Evolutionary conservation across 2,888 invertebrate species (phyloP).

Genomic region (Pseudeuparius sepicola): DNA sequence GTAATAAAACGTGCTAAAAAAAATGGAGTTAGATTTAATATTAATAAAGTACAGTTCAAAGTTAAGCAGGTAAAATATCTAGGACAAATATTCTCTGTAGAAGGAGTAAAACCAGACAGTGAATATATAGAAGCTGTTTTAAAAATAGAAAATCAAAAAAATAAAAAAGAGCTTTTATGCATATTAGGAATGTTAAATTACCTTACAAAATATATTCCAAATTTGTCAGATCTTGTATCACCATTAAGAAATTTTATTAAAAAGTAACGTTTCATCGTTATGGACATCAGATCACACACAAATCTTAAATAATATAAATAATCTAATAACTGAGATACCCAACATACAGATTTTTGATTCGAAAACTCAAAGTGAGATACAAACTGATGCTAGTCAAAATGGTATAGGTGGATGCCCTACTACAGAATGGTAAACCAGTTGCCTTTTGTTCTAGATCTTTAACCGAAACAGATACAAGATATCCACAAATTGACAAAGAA

Average conservation of each 20-base stretch:
- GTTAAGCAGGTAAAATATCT: slow-evolving; percentile 25
- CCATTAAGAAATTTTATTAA: slow-evolving; percentile 23
- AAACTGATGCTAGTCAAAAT: slow-evolving; percentile 21
- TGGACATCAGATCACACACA: slow-evolving; percentile 21
- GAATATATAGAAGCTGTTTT: slow-evolving; percentile 19
- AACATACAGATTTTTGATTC: slow-evolving; percentile 21
- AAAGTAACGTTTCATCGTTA: slow-evolving; percentile 22
- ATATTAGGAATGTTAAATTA: slow-evolving; percentile 28
- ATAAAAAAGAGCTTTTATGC: slow-evolving; percentile 25
- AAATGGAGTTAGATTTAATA: slow-evolving; percentile 22
- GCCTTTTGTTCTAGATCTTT: slow-evolving; percentile 26
- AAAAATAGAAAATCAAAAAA: slow-evolving; percentile 20
- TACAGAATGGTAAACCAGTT: slow-evolving; percentile 22
- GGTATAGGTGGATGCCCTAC: slow-evolving; percentile 21
- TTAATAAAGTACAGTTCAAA: slow-evolving; percentile 21
- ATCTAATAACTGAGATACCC: slow-evolving; percentile 20
- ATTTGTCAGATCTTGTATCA: slow-evolving; percentile 16
- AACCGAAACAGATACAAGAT: slow-evolving; percentile 24
- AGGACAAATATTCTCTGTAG: slow-evolving; percentile 20
- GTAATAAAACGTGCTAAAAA: slow-evolving; percentile 20
- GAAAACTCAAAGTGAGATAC: slow-evolving; percentile 18
- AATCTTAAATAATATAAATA: slow-evolving; percentile 22
- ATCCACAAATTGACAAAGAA: slow-evolving; percentile 29
- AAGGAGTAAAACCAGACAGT: slow-evolving; percentile 21
- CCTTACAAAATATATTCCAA: slow-evolving; percentile 22